Evolutionary conservation across 2,888 invertebrate species (phyloP), one percentile per base, ranked within the genome.

Genomic region (Mimumesa dahlbomi): DNA sequence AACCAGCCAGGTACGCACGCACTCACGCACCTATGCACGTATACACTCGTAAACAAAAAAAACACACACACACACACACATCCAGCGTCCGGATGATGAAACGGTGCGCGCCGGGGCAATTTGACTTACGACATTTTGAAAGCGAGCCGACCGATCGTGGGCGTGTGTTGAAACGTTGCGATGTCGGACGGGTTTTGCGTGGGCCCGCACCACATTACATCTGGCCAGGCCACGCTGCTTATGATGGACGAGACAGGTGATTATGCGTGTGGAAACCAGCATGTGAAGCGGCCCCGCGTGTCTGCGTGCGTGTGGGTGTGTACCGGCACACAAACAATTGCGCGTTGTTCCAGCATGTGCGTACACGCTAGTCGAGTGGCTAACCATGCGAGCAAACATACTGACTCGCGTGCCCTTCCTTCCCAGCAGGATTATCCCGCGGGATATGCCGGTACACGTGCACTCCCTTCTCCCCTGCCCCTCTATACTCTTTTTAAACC

Each of bases 161-260:
- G 88, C 85, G 88, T 87, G 86, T 86, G 87, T 85, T 88, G 87
- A 88, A 88, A 88, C 85, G 88, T 84, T 81, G 84, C 82, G 83
- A 86, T 75, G 87, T 86, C 82, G 82, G 87, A 87, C 85, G 85
- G 85, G 82, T 84, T 85, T 87, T 86, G 87, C 87, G 87, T 87
- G 87, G 87, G 87, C 84, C 77, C 79, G 65, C 69, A 79, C 81
- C 83, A 83, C 83, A 87, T 87, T 87, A 85, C 87, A 87, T 87
- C 86, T 85, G 86, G 83, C 77, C 83, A 54, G 79, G 71, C n/a
- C 72, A 72, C 77, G 75, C 62, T 62, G 75, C 79, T 85, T 86
- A 87, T 87, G 88, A 87, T 87, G 88, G 84, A 87, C 87, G 88
- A 88, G 88, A 88, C 88, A 88, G 87, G 88, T 88, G 88, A 88